Conservation (phyloP, 2,113 vertebrate genomes). For the Herpailurus yagouaroundi region DNA sequence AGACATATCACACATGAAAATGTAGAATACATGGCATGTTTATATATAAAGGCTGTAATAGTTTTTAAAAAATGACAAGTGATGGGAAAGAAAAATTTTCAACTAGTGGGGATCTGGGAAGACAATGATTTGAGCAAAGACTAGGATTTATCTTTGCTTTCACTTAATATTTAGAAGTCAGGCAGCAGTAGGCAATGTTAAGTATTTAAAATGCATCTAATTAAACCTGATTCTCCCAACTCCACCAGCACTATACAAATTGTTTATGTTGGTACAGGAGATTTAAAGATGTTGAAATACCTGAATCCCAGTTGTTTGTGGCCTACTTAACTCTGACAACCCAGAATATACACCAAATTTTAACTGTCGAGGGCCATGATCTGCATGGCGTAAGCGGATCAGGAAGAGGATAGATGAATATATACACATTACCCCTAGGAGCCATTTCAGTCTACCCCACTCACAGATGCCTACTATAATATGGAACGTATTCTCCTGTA, state of each 20-base stretch:
- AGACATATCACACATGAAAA: slow-evolving; percentile 57
- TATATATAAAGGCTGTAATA: neutral
- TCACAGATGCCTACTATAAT: neutral
- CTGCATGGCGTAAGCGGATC: neutral
- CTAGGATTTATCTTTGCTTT: slow-evolving; percentile 7
- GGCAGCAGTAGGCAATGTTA: neutral
- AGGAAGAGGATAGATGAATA: neutral
- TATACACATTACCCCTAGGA: neutral
- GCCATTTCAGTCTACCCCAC: neutral
- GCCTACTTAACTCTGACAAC: slow-evolving; percentile 1
- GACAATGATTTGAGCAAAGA: slow-evolving; percentile 25
- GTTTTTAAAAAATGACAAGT: neutral
- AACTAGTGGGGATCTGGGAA: slow-evolving; percentile 40
- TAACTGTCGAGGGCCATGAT: neutral
- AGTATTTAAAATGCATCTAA: slow-evolving; percentile 27
- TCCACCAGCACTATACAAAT: neutral
- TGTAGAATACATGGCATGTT: slow-evolving; percentile 39
- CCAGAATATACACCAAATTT: neutral
- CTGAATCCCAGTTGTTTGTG: neutral
- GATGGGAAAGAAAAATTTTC: slow-evolving; percentile 25
- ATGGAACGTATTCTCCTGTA: neutral
- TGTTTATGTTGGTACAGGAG: neutral
- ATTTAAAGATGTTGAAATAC: slow-evolving; percentile 14
- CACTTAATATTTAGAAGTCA: slow-evolving; percentile 52
- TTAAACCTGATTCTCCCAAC: neutral